Evolutionary conservation across 1,140 invertebrate genomes (phyloP).

Genomic region (Mya arenaria): DNA sequence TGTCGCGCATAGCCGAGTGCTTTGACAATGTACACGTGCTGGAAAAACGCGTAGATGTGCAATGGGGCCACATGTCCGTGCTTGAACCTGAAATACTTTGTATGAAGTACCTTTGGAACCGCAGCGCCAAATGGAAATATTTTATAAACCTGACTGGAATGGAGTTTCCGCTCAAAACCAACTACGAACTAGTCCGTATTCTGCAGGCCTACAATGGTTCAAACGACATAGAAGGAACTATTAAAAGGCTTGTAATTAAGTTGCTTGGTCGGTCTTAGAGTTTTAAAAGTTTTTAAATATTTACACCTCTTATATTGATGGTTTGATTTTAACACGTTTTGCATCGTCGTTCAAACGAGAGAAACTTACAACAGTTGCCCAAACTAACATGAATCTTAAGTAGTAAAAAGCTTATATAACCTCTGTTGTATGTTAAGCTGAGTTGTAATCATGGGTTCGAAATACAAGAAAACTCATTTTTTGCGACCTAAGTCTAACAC

Average conservation of each 20-base stretch:
- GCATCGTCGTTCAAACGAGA: too few relatives aligned
- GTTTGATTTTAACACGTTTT: too few relatives aligned
- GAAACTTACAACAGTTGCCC: too few relatives aligned
- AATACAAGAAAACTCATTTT: too few relatives aligned
- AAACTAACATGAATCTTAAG: too few relatives aligned
- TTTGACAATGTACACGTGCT: conserved; percentile 74
- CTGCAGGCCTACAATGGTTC: conserved; percentile 65
- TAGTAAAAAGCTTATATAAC: too few relatives aligned
- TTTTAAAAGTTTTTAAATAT: too few relatives aligned
- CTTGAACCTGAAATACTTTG: conserved; percentile 67
- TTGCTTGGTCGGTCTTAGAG: too few relatives aligned
- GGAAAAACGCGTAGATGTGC: conserved; percentile 54
- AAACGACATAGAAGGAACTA: conserved; percentile 62
- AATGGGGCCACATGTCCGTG: conserved; percentile 64
- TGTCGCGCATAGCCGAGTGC: conserved; percentile 67
- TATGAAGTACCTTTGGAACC: conserved; percentile 59
- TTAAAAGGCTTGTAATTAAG: conserved; percentile 55
- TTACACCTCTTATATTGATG: too few relatives aligned
- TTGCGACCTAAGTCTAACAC: too few relatives aligned
- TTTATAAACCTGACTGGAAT: conserved; percentile 73
- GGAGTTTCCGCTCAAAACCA: conserved; percentile 74
- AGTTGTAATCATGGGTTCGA: too few relatives aligned
- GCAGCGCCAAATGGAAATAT: conserved; percentile 69
- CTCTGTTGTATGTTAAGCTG: too few relatives aligned
- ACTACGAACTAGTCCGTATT: conserved; percentile 69